Evolutionary conservation across 2,888 invertebrate species (phyloP), one percentile per base, ranked within the genome.

Genomic region (Amorpha juglandis): DNA sequence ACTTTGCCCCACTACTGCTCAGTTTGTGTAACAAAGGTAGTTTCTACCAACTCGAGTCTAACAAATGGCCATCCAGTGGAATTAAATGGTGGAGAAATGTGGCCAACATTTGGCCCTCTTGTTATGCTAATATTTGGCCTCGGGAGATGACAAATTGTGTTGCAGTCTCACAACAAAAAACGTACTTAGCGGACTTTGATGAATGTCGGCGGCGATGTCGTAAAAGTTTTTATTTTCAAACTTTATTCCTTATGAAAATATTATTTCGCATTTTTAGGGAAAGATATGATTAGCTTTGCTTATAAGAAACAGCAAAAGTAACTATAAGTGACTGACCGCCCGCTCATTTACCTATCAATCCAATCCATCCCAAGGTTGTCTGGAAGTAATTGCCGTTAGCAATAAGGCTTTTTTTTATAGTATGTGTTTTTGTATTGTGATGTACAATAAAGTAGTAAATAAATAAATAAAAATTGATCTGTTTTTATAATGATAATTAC

Each of bases 21-120:
- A 77, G 80, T 81, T 82, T 71, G 80, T 74, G 76, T 82, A 81
- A 82, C 83, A 82, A 81, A 83, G 83, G 82, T 81, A 79, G 79
- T 81, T 82, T 52, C 52, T 3, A 52, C 72, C 65, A 75, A 80
- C 75, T 82, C 73, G 71, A 74, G 74, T 74, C 77, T 79, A 74
- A 83, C 81, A 80, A 83, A 83, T 78, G 82, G 77, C 72, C 76
- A 77, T 77, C 69, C 70, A 71, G 64, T 67, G 72, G 74, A 76
- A 80, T 81, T 80, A 82, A 86, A 86, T 80, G 79, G 78, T 67
- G 70, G 73, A 72, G 79, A 80, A 84, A 79, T 72, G 71, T 64
- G 69, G 69, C 74, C 74, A 68, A 74, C 73, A 74, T 75, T 74
- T 69, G 64, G 73, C 66, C 78, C 80, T 79, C 79, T 83, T 84